Conservation (phyloP, 1,140 invertebrate genomes). For the Ceratina japonica region DNA sequence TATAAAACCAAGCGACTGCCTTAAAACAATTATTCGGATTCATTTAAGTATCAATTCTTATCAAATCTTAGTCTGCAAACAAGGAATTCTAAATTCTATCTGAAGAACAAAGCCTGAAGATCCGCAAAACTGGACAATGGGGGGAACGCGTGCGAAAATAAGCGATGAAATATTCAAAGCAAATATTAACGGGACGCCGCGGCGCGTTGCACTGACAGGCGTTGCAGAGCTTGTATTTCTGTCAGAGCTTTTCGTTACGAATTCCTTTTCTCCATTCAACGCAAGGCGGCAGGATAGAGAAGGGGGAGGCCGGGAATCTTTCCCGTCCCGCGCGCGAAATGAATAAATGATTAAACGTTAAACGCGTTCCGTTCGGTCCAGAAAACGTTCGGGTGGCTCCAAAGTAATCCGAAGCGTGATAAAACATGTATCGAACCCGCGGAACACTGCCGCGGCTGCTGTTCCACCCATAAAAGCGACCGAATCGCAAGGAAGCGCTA, state of each 20-base stretch:
- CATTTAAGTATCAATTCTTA: too few relatives aligned
- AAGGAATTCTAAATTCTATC: not conserved
- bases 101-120: not conserved
- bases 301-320: not conserved
- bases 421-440: slow-evolving; percentile 36
- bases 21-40: too few relatives aligned
- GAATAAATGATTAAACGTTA: slow-evolving; percentile 22
- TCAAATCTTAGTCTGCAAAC: not conserved
- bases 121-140: not conserved
- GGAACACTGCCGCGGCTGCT: not conserved
- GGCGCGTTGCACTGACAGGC: too few relatives aligned
- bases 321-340: not conserved
- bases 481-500: slow-evolving; percentile 38
- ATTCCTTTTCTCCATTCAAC: slow-evolving; percentile 24
- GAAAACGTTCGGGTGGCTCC: slow-evolving; percentile 19
- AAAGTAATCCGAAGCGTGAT: slow-evolving; percentile 33
- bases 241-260: slow-evolving; percentile 14
- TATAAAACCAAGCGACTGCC: too few relatives aligned
- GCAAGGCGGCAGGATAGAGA: too few relatives aligned
- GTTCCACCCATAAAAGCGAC: slow-evolving; percentile 9
- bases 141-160: not conserved
- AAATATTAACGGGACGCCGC: too few relatives aligned
- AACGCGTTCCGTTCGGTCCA: not conserved
- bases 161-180: slow-evolving; percentile 2
- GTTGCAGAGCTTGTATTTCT: not conserved